phyloP scores from a whole-genome alignment of 2,113 vertebrate genomes.

The Albula glossodonta region DNA sequence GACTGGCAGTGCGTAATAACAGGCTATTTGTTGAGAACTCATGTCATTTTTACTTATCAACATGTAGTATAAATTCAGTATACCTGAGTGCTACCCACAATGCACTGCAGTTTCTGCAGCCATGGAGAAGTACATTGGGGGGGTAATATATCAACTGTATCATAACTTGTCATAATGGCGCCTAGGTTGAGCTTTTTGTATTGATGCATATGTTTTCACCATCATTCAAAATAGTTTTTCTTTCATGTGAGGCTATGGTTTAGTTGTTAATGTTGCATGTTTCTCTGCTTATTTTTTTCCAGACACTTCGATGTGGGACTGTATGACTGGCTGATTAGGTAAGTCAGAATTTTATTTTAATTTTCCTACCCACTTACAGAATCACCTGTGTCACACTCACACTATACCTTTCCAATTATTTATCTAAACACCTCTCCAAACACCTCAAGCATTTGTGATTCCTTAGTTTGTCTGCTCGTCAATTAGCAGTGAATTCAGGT shows the following conservation, averaged over 20 bases:
- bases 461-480: no score
- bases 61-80: background rate
- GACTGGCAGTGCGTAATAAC: background rate
- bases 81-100: background rate
- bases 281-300: conserved; percentile 36
- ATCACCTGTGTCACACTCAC: background rate
- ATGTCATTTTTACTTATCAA: background rate
- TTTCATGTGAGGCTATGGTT: background rate
- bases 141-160: background rate
- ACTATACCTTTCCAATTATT: background rate
- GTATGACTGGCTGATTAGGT: conserved; percentile 78
- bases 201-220: background rate
- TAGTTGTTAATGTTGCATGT: no score
- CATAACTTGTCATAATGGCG: background rate
- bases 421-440: no score
- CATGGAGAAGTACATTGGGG: background rate
- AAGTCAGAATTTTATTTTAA: conserved; percentile 47
- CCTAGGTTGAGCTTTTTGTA: no score
- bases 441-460: no score
- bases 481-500: background rate
- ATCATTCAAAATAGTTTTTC: background rate
- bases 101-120: background rate
- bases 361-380: background rate
- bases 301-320: conserved; percentile 78
- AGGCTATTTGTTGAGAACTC: background rate